These are phyloP conservation scores for Drosophila miranda DNA, from an alignment of 1,140 invertebrate species.

Conservation along the genomic window DNA sequence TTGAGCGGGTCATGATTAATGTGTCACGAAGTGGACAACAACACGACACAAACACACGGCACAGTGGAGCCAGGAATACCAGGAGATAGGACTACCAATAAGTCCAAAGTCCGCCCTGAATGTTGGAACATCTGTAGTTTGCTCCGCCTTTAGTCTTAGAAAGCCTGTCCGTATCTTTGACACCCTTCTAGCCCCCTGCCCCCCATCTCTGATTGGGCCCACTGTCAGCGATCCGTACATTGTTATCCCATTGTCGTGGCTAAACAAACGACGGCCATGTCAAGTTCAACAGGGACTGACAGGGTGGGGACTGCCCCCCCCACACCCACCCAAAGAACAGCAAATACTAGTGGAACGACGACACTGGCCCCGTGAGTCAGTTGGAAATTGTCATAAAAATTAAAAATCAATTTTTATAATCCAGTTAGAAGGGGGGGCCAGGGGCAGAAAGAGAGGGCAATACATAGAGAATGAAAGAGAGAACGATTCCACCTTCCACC, in stretches of 20 bases:
- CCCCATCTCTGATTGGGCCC: not conserved
- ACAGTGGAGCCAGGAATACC: constrained; percentile 41
- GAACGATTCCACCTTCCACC: constrained; percentile 32
- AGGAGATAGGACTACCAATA: not conserved
- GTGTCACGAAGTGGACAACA: constrained; percentile 74
- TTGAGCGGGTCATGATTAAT: constrained; percentile 79
- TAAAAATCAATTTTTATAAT: constrained; percentile 82
- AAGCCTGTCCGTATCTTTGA: too few species aligned
- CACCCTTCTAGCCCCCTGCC: too few species aligned
- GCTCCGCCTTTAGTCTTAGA: not conserved
- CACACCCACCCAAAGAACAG: constrained; percentile 16
- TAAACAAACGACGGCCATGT: constrained; percentile 65
- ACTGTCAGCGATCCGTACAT: constrained; percentile 53
- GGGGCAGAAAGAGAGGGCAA: not conserved
- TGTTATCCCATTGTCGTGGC: constrained; percentile 53
- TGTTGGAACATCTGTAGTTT: too few species aligned
- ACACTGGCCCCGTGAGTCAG: constrained; percentile 51
- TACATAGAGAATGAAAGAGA: constrained; percentile 13
- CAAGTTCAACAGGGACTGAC: constrained; percentile 49
- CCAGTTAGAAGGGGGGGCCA: constrained; percentile 64
- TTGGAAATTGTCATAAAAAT: constrained; percentile 81
- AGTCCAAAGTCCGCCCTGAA: too few species aligned
- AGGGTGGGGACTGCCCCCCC: not conserved
- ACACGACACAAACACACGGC: constrained; percentile 32
- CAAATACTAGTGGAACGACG: constrained; percentile 48